Evolutionary conservation across 2,113 vertebrate genomes (phyloP), one percentile per base, ranked within the genome.

Genomic region (Cacatua alba): DNA sequence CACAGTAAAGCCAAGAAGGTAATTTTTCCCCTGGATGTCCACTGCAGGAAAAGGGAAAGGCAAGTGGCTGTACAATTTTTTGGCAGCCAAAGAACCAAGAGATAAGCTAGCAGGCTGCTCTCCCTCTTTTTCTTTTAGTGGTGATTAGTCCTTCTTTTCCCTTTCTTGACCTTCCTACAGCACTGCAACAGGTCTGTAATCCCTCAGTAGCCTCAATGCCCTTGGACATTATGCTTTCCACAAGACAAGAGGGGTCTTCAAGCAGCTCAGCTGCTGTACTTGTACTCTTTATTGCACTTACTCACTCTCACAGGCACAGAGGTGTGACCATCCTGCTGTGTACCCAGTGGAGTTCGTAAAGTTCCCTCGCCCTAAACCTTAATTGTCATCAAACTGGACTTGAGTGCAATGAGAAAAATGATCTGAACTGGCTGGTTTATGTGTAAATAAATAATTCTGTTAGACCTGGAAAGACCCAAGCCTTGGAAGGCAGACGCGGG

Each of bases 251-350:
- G 57, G 13, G 21, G 9, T 59, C 57, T 59, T 59, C 33, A 59
- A 59, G 76, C 60, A 44, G 67, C 12, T 83, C 92, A 84, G 80
- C 80, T 93, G 94, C 68, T 75, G 82, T 46, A 52, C 88, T 51
- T 41, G 48, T 14, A 5, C 53, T n/a, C 44, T 16, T 49, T 49
- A 7, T 92, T 14, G 41, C 6, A 63, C 57, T 59, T 35, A 59
- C 21, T 35, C 33, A 24, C 57, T 35, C 21, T 16, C 21, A 59
- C 14, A 68, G 55, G 57, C 72, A 24, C 78, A 49, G 44, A 4
- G 1, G 7, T n/a, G 31, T 31, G 8, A 80, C 55, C 86, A 37
- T 51, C 77, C 60, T 4, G 3, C 60, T 7, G 11, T 0, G 1
- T 1, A 8, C 17, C 60, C 92, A 33, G 1, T 0, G 4, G 16